These are phyloP conservation scores for Myotis davidii DNA, from an alignment of 2,113 vertebrate genomes.

Conservation along the genomic window DNA sequence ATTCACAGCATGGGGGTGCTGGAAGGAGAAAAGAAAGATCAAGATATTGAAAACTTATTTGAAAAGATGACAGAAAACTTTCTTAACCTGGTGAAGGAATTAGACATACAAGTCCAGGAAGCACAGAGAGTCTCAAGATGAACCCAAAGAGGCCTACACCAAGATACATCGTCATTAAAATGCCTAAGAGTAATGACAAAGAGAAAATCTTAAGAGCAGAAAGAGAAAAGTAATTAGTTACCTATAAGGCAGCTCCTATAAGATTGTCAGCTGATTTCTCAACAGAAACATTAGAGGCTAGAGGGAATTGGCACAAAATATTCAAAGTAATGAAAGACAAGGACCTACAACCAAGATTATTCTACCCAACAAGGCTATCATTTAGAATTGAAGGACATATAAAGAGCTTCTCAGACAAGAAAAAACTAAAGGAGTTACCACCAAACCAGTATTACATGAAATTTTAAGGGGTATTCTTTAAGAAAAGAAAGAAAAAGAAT, in stretches of 20 bases:
- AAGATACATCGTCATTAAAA: not conserved
- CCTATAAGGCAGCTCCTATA: not conserved
- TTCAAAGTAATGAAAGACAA: not conserved
- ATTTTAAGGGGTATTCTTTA: not conserved
- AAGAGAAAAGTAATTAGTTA: not conserved
- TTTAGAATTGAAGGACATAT: not conserved
- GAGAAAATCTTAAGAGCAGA: not conserved
- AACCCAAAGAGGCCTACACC: not conserved
- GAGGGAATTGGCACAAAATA: not conserved
- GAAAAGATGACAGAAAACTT: not conserved
- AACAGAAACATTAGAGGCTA: not conserved
- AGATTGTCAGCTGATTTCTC: not conserved
- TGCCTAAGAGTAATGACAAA: not conserved
- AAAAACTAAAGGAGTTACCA: not conserved
- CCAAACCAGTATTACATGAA: not conserved
- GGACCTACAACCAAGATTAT: not conserved
- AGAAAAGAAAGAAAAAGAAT: not conserved
- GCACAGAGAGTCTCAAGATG: not conserved
- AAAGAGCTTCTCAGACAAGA: not conserved
- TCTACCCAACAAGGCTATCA: not conserved
- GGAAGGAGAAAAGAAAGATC: not conserved
- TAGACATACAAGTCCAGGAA: not conserved
- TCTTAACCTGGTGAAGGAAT: not conserved
- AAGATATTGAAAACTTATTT: not conserved
- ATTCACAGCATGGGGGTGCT: not conserved